phyloP scores from a whole-genome alignment of 2,888 invertebrate species.

The Aethes cnicana region DNA sequence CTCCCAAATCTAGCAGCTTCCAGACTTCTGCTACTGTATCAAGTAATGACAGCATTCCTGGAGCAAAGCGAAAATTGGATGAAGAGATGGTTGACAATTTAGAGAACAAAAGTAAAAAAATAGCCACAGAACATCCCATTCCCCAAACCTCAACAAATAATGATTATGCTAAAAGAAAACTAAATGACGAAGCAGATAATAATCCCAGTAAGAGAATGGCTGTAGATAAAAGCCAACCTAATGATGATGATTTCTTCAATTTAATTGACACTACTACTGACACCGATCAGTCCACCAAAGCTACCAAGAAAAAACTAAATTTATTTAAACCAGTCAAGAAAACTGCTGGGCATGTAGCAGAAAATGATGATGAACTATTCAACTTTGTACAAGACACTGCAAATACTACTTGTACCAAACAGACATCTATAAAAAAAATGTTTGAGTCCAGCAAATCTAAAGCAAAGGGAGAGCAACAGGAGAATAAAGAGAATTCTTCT shows the following conservation, averaged over 20 bases:
- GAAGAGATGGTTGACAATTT: conserved; percentile 46
- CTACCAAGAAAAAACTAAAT: conserved; percentile 44
- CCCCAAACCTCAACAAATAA: conserved; percentile 30
- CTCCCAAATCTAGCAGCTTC: conserved; percentile 37
- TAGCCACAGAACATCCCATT: conserved; percentile 43
- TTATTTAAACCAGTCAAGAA: conserved; percentile 42
- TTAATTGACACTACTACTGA: conserved; percentile 51
- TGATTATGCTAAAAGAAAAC: conserved; percentile 51
- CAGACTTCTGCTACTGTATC: conserved; percentile 20
- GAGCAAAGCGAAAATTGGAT: conserved; percentile 59
- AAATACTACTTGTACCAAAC: conserved; percentile 31
- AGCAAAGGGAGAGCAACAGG: not conserved
- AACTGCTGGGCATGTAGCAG: conserved; percentile 46
- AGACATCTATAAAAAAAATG: conserved; percentile 21
- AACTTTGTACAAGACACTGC: conserved; percentile 62
- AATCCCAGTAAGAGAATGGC: conserved; percentile 62
- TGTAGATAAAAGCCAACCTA: conserved; percentile 35
- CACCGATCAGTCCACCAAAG: conserved; percentile 51
- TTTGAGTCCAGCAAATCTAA: conserved; percentile 11
- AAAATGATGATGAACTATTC: conserved; percentile 65
- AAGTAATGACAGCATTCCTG: conserved; percentile 22
- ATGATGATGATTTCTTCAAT: conserved; percentile 62
- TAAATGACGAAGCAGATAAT: conserved; percentile 40
- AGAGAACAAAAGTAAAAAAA: conserved; percentile 55
- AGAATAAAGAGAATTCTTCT: not conserved